Percentiles rank a stretch among this genome's conserved stretches.
Evolutionary conservation across 2,113 vertebrate species (phyloP).

Genomic region (Anseranas semipalmata): DNA sequence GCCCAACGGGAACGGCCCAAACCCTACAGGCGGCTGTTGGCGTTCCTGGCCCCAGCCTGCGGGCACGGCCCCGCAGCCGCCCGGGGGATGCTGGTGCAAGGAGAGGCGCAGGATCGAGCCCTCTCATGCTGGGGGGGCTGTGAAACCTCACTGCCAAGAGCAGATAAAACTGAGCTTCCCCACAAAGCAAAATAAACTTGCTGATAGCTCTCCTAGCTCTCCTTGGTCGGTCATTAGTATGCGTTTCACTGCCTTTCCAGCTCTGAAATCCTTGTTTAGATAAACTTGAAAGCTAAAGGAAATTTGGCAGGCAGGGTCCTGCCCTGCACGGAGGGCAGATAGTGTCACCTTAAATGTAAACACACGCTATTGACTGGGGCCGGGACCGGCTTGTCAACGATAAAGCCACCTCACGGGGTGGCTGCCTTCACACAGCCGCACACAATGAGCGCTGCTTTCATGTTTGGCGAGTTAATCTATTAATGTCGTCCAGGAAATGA

Average conservation of each 20-base stretch:
- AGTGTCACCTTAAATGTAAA: conserved; percentile 33
- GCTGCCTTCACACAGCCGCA: background rate
- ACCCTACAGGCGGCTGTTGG: background rate
- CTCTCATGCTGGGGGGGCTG: background rate
- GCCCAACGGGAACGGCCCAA: background rate
- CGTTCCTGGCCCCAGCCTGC: background rate
- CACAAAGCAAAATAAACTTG: background rate
- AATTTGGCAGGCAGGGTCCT: conserved; percentile 38
- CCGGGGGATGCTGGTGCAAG: background rate
- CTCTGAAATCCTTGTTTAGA: background rate
- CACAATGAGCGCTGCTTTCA: background rate
- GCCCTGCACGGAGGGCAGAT: conserved; percentile 17
- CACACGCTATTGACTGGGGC: background rate
- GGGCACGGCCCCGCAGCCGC: background rate
- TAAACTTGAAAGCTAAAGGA: conserved; percentile 17
- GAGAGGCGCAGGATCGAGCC: background rate
- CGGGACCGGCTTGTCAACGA: background rate
- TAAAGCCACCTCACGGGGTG: background rate
- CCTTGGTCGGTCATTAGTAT: background rate
- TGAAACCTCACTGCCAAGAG: background rate
- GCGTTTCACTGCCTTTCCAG: background rate
- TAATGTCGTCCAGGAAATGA: background rate
- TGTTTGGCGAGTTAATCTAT: background rate
- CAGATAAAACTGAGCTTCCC: background rate
- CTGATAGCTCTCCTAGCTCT: background rate